phyloP scores from a whole-genome alignment of 2,888 invertebrate species.

The Serrognathus titanus region DNA sequence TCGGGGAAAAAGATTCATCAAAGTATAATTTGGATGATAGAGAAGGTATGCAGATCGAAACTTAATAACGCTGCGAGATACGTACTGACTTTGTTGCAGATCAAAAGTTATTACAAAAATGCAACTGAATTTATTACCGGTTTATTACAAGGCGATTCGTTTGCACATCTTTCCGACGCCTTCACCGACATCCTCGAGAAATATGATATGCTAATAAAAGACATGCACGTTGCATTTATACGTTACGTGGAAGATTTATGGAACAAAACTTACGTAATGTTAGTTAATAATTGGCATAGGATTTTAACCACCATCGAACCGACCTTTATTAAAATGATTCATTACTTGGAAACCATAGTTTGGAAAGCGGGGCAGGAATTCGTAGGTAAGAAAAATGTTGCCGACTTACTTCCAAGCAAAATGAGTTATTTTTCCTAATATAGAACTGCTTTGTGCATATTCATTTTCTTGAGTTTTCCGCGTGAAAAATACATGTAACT shows the following conservation, averaged over 20 bases:
- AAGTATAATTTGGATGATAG: slow-evolving; percentile 70
- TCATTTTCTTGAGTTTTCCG: too few species aligned
- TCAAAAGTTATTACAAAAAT: slow-evolving; percentile 69
- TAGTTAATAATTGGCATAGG: slow-evolving; percentile 70
- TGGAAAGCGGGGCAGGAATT: slow-evolving; percentile 73
- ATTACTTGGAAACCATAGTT: slow-evolving; percentile 70
- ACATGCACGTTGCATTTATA: slow-evolving; percentile 66
- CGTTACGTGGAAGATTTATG: slow-evolving; percentile 73
- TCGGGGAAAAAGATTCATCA: slow-evolving; percentile 76
- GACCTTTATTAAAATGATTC: slow-evolving; percentile 69
- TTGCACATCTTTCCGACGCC: slow-evolving; percentile 66
- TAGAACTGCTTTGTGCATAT: too few species aligned
- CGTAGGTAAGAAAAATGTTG: slow-evolving; percentile 50
- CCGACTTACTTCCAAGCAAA: not conserved
- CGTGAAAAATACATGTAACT: too few species aligned
- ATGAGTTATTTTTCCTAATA: not conserved
- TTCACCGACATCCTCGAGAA: slow-evolving; percentile 69
- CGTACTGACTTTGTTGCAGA: slow-evolving; percentile 37
- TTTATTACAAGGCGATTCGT: slow-evolving; percentile 70
- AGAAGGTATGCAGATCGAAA: slow-evolving; percentile 50
- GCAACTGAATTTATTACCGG: slow-evolving; percentile 66
- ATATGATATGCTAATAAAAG: slow-evolving; percentile 76
- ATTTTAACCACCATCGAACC: slow-evolving; percentile 73
- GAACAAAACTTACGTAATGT: slow-evolving; percentile 62
- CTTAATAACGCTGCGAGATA: not conserved